Conservation (phyloP, 2,113 vertebrate species). For the Dermatemys mawii region DNA sequence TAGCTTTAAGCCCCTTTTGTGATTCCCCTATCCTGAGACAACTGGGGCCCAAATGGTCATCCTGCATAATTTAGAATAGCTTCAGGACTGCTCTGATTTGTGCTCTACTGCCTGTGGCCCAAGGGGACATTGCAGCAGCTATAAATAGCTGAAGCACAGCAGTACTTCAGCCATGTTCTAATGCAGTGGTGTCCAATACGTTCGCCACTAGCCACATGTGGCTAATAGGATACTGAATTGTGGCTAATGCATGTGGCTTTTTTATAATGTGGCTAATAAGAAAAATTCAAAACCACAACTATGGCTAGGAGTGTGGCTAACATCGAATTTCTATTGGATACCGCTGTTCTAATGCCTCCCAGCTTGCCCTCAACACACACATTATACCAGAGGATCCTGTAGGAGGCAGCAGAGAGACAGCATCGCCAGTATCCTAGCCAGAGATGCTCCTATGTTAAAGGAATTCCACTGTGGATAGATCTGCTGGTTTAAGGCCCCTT, state of each 20-base stretch:
- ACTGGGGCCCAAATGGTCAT: not conserved
- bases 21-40: fast-evolving
- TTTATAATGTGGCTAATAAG: too few species aligned
- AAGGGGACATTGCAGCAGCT: not conserved
- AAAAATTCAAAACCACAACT: too few species aligned
- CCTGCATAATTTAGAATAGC: not conserved
- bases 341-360: not conserved
- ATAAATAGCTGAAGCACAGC: not conserved
- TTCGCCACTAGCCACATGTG: too few species aligned
- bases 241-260: too few species aligned
- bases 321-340: too few species aligned
- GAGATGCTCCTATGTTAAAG: fast-evolving
- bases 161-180: not conserved
- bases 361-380: not conserved
- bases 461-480: not conserved
- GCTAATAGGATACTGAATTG: too few species aligned
- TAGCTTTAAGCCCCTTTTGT: not conserved
- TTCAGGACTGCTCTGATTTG: not conserved
- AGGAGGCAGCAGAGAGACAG: not conserved
- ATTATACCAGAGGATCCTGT: not conserved
- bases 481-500: not conserved
- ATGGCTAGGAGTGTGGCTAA: too few species aligned
- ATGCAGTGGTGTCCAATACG: too few species aligned
- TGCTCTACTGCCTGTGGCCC: not conserved
- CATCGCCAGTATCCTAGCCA: not conserved